Evolutionary conservation across 1,140 invertebrate genomes (phyloP).

Genomic region (Steinernema khuongi): DNA sequence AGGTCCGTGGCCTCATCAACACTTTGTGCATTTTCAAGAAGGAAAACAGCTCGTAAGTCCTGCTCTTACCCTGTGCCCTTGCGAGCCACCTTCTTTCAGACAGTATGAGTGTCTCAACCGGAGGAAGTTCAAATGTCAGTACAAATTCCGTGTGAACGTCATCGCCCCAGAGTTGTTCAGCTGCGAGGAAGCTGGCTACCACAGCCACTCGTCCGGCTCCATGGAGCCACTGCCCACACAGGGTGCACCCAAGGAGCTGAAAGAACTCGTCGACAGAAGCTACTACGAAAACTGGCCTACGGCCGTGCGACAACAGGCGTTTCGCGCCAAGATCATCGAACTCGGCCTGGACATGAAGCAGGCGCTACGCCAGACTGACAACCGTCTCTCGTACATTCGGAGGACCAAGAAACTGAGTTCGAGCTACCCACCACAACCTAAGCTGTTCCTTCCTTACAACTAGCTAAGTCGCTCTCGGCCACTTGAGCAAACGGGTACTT

Average conservation of each 20-base stretch:
- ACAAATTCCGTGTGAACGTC: not conserved
- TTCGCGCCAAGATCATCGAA: not conserved
- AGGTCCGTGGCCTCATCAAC: not conserved
- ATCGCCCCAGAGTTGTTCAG: not conserved
- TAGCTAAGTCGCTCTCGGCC: not conserved
- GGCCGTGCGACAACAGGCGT: not conserved
- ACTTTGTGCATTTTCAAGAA: conserved; percentile 8
- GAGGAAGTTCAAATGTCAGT: conserved; percentile 2
- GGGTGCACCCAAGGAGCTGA: not conserved
- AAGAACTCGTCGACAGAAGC: not conserved
- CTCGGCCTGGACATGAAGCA: not conserved
- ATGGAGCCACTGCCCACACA: not conserved
- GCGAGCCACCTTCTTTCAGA: not conserved
- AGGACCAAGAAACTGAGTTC: not conserved
- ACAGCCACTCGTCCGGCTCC: conserved; percentile 1
- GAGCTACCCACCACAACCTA: not conserved
- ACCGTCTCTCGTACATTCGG: not conserved
- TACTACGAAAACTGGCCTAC: conserved; percentile 7
- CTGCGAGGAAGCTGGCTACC: not conserved
- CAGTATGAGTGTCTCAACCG: not conserved
- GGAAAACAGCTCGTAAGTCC: not conserved
- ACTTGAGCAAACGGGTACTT: not conserved
- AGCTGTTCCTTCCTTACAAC: not conserved
- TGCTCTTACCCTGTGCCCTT: not conserved
- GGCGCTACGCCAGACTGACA: conserved; percentile 4